phyloP scores from a whole-genome alignment of 2,888 invertebrate genomes.

The Timema cristinae region DNA sequence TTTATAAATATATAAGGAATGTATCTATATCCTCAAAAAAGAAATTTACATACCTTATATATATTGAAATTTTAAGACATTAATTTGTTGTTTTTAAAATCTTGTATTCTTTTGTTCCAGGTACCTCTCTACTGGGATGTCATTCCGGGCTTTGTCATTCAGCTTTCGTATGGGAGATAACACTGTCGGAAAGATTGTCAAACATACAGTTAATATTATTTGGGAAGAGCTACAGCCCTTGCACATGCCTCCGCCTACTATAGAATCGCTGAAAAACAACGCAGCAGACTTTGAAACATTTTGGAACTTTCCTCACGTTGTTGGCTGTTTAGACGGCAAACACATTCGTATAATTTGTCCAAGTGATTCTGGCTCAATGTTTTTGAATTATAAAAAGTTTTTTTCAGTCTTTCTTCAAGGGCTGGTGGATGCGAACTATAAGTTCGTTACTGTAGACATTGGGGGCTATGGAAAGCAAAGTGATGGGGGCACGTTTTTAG shows the following conservation, averaged over 20 bases:
- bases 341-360: slow-evolving; percentile 11
- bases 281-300: too few species aligned
- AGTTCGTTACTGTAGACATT: neutral
- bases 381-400: slow-evolving; percentile 8
- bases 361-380: slow-evolving; percentile 8
- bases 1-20: too few species aligned
- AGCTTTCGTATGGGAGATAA: slow-evolving; percentile 14
- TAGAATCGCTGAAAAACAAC: neutral
- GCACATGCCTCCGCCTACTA: neutral
- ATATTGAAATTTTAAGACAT: too few species aligned
- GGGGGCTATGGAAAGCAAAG: slow-evolving; percentile 9
- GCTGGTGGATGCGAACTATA: slow-evolving; percentile 9
- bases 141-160: slow-evolving; percentile 1
- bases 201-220: slow-evolving; percentile 1
- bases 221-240: slow-evolving; percentile 3
- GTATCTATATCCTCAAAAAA: too few species aligned
- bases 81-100: neutral
- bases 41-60: too few species aligned
- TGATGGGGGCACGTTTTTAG: slow-evolving; percentile 6
- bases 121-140: slow-evolving; percentile 12
- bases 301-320: slow-evolving; percentile 8
- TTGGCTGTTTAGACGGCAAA: slow-evolving; percentile 10
- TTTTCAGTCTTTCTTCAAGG: neutral
- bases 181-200: slow-evolving; percentile 10
- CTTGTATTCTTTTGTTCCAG: neutral